Percentiles rank a stretch among this genome's conserved stretches.
Evolutionary conservation across 2,888 invertebrate species (phyloP).

Genomic region (Heliconius cydno): DNA sequence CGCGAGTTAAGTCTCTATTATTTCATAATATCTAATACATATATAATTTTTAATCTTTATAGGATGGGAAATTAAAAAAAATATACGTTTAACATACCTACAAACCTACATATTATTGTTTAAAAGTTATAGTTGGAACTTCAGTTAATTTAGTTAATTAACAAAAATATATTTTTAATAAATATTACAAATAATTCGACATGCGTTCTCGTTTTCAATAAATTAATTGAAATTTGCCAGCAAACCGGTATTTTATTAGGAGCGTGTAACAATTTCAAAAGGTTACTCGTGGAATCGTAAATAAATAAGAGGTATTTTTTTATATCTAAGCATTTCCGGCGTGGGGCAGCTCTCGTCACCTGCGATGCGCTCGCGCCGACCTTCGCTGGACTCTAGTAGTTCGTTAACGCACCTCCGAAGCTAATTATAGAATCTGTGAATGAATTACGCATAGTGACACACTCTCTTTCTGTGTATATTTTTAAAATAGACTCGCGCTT

Average conservation of each 20-base stretch:
- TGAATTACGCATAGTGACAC: conserved; percentile 52
- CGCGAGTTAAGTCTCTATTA: too few species aligned
- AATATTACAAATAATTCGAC: background rate
- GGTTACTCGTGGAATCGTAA: conserved; percentile 13
- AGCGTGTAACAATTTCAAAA: conserved; percentile 3
- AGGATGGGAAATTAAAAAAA: too few species aligned
- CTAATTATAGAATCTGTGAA: conserved; percentile 64
- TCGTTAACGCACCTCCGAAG: conserved; percentile 63
- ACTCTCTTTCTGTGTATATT: conserved; percentile 41
- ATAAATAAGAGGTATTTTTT: conserved; percentile 16
- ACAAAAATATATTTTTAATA: background rate
- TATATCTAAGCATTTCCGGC: conserved; percentile 35
- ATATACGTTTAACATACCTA: too few species aligned
- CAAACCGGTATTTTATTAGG: conserved; percentile 3
- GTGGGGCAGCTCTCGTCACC: conserved; percentile 50
- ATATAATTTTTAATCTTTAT: too few species aligned
- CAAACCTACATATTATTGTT: too few species aligned
- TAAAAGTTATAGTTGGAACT: background rate
- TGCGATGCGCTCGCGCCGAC: conserved; percentile 53
- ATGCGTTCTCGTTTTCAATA: conserved; percentile 18
- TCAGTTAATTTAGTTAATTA: background rate
- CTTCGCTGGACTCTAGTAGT: conserved; percentile 58
- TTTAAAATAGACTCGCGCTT: conserved; percentile 27
- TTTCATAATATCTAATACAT: too few species aligned
- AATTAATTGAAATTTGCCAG: conserved; percentile 11